These are phyloP conservation scores for Drosophila persimilis DNA, from an alignment of 1,140 invertebrate species.

Conservation along the genomic window DNA sequence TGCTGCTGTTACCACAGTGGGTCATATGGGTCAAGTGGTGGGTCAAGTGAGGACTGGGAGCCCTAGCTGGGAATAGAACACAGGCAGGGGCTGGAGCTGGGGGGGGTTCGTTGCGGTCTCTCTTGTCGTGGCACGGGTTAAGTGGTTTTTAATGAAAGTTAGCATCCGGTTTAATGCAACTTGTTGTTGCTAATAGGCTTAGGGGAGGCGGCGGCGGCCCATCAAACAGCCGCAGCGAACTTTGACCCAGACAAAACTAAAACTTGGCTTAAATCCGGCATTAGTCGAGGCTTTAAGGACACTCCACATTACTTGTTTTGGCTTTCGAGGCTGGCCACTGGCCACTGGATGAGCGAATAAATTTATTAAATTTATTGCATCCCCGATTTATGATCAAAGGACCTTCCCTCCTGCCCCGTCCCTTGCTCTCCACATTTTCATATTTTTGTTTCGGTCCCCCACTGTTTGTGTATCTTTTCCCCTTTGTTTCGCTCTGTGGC, in stretches of 20 bases:
- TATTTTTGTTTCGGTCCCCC: conserved; percentile 12
- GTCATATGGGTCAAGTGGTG: conserved; percentile 73
- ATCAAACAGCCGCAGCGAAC: conserved; percentile 6
- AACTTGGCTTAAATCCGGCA: conserved; percentile 7
- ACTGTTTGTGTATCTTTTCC: conserved; percentile 4
- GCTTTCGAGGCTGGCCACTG: neutral
- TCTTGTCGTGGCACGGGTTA: conserved; percentile 67
- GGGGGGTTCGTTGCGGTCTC: conserved; percentile 46
- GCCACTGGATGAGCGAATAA: too few species aligned
- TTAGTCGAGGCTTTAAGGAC: conserved; percentile 5
- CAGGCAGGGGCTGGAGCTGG: too few species aligned
- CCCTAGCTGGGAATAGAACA: neutral
- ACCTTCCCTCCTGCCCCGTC: neutral
- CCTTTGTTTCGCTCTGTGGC: conserved; percentile 11
- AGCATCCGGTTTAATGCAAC: conserved; percentile 77
- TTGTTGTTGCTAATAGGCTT: conserved; percentile 69
- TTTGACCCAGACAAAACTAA: conserved; percentile 33
- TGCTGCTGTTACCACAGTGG: conserved; percentile 40
- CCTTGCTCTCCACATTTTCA: conserved; percentile 29
- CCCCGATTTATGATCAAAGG: conserved; percentile 33
- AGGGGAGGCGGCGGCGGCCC: conserved; percentile 1
- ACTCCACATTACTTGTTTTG: conserved; percentile 7
- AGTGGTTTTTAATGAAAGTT: conserved; percentile 81
- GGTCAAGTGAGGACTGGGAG: conserved; percentile 49
- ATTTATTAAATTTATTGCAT: conserved; percentile 11